These are phyloP conservation scores for Octopus bimaculoides DNA, from an alignment of 1,140 invertebrate genomes.

Conservation along the genomic window DNA sequence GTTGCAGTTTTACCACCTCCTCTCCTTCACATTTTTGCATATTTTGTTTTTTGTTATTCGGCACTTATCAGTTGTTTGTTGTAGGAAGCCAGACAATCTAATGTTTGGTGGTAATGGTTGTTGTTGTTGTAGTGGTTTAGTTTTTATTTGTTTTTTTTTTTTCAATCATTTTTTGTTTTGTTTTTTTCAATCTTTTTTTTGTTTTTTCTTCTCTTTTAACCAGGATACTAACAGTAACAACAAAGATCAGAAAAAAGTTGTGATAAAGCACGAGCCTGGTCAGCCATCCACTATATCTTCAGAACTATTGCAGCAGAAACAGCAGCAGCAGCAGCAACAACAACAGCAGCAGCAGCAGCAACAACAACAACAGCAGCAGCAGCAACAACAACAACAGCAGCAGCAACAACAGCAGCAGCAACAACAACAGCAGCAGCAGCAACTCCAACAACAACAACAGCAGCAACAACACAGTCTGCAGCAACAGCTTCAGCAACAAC, in stretches of 20 bases:
- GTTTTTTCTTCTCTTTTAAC: rapidly evolving
- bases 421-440: slow-evolving; percentile 21
- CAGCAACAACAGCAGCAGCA: slow-evolving; percentile 11
- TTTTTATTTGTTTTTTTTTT: too few species aligned
- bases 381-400: slow-evolving; percentile 10
- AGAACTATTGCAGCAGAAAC: slow-evolving; percentile 62
- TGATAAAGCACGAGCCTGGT: slow-evolving; percentile 23
- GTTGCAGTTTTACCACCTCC: too few species aligned
- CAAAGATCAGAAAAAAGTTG: slow-evolving; percentile 14
- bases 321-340: slow-evolving; percentile 58
- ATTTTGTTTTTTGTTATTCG: too few species aligned
- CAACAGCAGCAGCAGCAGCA: slow-evolving; percentile 27
- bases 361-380: slow-evolving; percentile 25
- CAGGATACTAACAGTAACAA: neutral
- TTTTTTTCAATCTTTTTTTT: too few species aligned
- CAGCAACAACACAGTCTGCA: neutral
- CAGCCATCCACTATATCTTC: slow-evolving; percentile 57
- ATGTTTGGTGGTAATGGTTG: too few species aligned
- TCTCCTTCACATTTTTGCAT: too few species aligned
- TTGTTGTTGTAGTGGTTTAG: too few species aligned
- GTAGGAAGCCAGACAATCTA: too few species aligned
- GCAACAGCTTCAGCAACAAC: neutral
- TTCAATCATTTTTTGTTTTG: too few species aligned
- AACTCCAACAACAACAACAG: slow-evolving; percentile 4
- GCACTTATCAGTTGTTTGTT: too few species aligned